phyloP scores from a whole-genome alignment of 2,797 vertebrate species.

The Clarias laeviceps region DNA sequence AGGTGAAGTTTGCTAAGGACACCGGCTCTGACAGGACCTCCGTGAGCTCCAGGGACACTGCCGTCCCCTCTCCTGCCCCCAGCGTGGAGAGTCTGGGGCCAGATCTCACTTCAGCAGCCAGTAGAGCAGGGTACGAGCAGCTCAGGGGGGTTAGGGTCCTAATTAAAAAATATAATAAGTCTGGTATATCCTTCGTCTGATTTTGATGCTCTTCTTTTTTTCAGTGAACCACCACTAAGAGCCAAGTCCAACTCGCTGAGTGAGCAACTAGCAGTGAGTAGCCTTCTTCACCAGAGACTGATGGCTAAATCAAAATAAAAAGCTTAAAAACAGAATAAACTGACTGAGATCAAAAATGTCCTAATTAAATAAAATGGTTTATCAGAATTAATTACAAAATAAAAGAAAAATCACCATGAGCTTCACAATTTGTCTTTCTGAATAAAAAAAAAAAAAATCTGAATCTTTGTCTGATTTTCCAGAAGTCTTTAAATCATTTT shows the following conservation, averaged over 20 bases:
- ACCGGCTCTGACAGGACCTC: conserved; percentile 76
- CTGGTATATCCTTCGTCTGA: neutral
- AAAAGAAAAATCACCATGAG: neutral
- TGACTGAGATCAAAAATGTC: too few species aligned
- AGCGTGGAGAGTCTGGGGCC: conserved; percentile 74
- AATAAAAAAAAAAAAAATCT: too few species aligned
- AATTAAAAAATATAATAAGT: too few species aligned
- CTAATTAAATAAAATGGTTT: neutral
- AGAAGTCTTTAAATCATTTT: neutral
- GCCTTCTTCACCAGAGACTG: too few species aligned
- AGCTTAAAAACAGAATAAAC: neutral
- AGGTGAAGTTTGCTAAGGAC: conserved; percentile 90
- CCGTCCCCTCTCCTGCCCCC: conserved; percentile 78
- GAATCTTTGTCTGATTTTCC: neutral
- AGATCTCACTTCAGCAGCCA: conserved; percentile 75
- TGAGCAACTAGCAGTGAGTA: conserved; percentile 85
- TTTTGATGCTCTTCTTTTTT: conserved; percentile 37
- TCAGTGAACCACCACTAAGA: conserved; percentile 84
- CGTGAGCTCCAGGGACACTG: conserved; percentile 79
- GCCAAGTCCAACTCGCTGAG: conserved; percentile 89
- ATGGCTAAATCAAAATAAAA: neutral
- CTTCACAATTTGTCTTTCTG: neutral
- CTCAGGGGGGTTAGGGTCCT: too few species aligned
- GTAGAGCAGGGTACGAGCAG: conserved; percentile 79
- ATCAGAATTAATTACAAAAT: neutral